Evolutionary conservation across 2,113 vertebrate species (phyloP), one percentile per base, ranked within the genome.

Genomic region (Oenanthe melanoleuca): DNA sequence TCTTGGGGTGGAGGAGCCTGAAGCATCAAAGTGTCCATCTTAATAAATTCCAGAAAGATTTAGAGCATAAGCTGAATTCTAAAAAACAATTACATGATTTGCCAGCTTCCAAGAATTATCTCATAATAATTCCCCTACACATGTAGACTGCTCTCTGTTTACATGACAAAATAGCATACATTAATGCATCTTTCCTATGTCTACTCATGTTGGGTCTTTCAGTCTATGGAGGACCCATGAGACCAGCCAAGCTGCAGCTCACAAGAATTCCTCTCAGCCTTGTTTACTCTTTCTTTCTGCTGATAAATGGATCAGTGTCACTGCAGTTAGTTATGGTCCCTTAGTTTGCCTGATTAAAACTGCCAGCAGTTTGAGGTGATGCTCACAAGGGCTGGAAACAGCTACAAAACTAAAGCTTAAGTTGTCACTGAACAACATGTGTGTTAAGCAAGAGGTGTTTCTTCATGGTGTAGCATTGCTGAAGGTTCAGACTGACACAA

Each of bases 61-160:
- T 92, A 77, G 50, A 88, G 74, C 38, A 22, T 66, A 88, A 92
- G 17, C 31, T 8, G 12, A 81, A 71, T 92, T 93, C 66, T 84
- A 42, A 87, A 95, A 91, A 77, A 11, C 61, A 94, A 60, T 83
- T 60, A 96, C 57, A 92, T 71, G 64, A 93, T 80, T 89, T 95
- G 64, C 64, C 92, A 86, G 25, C 63, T 95, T 93, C 73, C 91
- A 96, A 87, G 80, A 95, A 96, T 93, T 96, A 80, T 82, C 72
- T 95, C 83, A 79, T 80, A 69, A 66, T 88, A 86, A 89, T 95
- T 92, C 53, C 71, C 71, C 42, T 64, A 86, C 64, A 83, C 88
- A 75, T 63, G 38, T 70, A 92, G 42, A 34, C 53, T 83, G 31
- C 11, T 72, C 38, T 96, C 67, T 92, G 83, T 96, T 95, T 95